A percentile compares a stretch with the other conserved stretches of the same genome.
phyloP scores from a whole-genome alignment of 2,113 vertebrate species.

The Rhizomys pruinosus region DNA sequence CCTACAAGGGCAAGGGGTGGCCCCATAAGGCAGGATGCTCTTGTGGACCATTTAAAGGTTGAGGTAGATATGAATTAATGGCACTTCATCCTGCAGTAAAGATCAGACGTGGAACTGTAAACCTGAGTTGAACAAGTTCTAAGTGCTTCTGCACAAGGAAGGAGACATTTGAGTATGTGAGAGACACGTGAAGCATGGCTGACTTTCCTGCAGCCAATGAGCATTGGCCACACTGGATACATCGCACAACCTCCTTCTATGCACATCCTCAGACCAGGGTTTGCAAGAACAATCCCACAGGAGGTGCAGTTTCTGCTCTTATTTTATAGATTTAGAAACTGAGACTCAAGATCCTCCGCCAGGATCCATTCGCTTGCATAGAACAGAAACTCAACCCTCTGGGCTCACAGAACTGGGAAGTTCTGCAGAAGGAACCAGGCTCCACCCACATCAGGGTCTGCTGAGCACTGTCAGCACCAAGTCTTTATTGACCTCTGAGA shows the following conservation, averaged over 20 bases:
- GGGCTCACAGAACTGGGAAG: too few species aligned
- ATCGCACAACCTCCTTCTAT: background rate
- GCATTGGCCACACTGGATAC: too few species aligned
- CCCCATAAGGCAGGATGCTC: background rate
- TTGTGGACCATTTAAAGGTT: background rate
- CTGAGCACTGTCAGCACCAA: accelerated
- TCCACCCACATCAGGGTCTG: too few species aligned
- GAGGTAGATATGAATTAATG: background rate
- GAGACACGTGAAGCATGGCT: background rate
- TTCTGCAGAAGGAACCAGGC: too few species aligned
- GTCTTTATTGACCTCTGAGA: background rate
- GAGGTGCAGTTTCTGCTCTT: too few species aligned
- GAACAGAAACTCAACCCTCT: too few species aligned
- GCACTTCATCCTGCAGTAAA: too few species aligned
- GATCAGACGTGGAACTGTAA: background rate
- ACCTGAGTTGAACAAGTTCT: background rate
- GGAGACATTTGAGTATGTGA: background rate
- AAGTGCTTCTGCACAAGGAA: background rate
- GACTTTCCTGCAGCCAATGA: background rate
- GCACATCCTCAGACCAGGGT: background rate
- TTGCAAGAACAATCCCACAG: too few species aligned
- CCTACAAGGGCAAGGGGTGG: accelerated
- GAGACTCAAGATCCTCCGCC: too few species aligned
- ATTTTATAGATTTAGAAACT: too few species aligned
- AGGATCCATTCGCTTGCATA: too few species aligned